These are phyloP conservation scores for Stramonita haemastoma DNA, from an alignment of 2,888 invertebrate genomes.

Conservation along the genomic window DNA sequence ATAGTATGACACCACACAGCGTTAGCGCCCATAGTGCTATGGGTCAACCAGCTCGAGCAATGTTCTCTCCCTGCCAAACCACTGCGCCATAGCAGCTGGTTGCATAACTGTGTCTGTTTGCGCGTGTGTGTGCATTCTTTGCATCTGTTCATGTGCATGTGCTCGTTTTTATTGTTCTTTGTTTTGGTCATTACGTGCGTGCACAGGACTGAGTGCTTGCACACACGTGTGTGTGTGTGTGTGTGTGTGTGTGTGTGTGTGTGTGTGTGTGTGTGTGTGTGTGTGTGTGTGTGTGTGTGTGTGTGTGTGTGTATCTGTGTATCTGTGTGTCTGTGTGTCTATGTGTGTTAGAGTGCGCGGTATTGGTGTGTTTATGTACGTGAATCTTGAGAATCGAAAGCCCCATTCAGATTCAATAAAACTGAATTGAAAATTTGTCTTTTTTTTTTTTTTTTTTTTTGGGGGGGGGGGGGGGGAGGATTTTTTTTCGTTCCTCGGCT, in stretches of 20 bases:
- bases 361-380: too few species aligned
- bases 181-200: neutral
- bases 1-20: too few species aligned
- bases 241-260: slow-evolving; percentile 17
- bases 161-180: neutral
- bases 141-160: too few species aligned
- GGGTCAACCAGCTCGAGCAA: too few species aligned
- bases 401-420: too few species aligned
- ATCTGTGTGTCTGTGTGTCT: neutral
- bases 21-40: too few species aligned
- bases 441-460: too few species aligned
- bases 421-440: too few species aligned
- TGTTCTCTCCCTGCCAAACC: too few species aligned
- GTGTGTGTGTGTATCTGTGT: neutral
- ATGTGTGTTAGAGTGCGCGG: neutral
- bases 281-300: slow-evolving; percentile 27
- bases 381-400: too few species aligned
- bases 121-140: neutral
- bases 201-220: neutral
- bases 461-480: too few species aligned
- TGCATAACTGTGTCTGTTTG: neutral
- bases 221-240: neutral
- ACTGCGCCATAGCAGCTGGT: neutral
- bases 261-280: slow-evolving; percentile 19
- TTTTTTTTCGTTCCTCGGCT: too few species aligned